These are phyloP conservation scores for Cephonodes hylas DNA, from an alignment of 2,888 invertebrate genomes.

Conservation along the genomic window DNA sequence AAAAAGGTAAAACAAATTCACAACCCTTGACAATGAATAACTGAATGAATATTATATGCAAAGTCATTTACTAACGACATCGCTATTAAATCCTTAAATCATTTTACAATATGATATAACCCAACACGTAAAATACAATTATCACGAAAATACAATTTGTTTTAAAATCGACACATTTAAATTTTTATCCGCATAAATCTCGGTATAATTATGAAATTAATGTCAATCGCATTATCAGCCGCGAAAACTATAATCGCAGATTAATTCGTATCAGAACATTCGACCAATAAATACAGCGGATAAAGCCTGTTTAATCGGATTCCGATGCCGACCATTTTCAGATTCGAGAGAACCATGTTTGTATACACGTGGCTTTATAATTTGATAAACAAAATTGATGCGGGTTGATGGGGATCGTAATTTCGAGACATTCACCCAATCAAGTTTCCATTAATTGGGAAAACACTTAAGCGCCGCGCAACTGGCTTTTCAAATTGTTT, in stretches of 20 bases:
- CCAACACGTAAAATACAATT: too few relatives aligned
- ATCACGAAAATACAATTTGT: too few relatives aligned
- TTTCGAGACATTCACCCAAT: not conserved
- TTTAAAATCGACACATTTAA: too few relatives aligned
- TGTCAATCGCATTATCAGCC: not conserved
- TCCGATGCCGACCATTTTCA: not conserved
- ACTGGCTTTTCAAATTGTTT: constrained; percentile 1
- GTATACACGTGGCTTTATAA: constrained; percentile 1
- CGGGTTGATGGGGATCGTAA: not conserved
- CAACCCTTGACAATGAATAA: too few relatives aligned
- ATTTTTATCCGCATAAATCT: too few relatives aligned
- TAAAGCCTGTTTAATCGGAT: not conserved
- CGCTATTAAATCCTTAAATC: too few relatives aligned
- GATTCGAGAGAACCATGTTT: not conserved
- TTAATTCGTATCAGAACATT: not conserved
- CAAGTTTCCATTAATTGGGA: constrained; percentile 3
- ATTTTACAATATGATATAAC: too few relatives aligned
- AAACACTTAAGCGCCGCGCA: constrained; percentile 1
- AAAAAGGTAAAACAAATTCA: too few relatives aligned
- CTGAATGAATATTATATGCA: too few relatives aligned
- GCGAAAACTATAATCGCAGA: not conserved
- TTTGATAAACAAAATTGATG: constrained; percentile 3
- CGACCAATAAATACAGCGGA: not conserved
- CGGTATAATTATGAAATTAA: not conserved
- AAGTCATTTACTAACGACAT: too few relatives aligned